These are phyloP conservation scores for Acanthurus leucopareius DNA, from an alignment of 2,797 vertebrate genomes.

Conservation along the genomic window DNA sequence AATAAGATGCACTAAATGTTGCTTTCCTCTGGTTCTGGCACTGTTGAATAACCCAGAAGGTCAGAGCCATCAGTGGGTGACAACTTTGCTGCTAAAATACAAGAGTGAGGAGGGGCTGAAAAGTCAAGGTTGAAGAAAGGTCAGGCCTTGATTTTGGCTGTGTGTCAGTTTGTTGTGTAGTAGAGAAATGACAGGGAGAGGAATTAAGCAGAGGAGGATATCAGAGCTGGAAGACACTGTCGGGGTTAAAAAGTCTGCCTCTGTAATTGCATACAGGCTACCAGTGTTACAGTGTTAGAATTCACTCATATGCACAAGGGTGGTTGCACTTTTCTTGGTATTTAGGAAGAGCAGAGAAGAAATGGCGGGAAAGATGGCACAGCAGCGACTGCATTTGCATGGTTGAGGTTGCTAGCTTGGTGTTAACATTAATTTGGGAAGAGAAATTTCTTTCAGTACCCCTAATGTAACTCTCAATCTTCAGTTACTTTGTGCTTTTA, in stretches of 20 bases:
- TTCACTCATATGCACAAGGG: no score
- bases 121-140: slow-evolving; percentile 51
- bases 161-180: not conserved
- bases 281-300: not conserved
- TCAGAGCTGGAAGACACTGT: not conserved
- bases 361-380: no score
- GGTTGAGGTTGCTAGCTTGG: no score
- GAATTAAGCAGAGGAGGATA: not conserved
- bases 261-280: not conserved
- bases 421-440: no score
- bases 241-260: not conserved
- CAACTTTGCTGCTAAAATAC: slow-evolving; percentile 33
- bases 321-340: not conserved
- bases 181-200: not conserved
- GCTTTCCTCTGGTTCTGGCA: not conserved
- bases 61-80: slow-evolving; percentile 51
- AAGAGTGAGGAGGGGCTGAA: slow-evolving; percentile 24
- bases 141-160: slow-evolving; percentile 22
- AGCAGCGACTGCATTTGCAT: no score
- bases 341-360: not conserved
- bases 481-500: no score
- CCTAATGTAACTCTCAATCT: no score
- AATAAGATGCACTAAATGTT: slow-evolving; percentile 5
- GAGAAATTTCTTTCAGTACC: no score
- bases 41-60: slow-evolving; percentile 51